Evolutionary conservation across 2,888 invertebrate genomes (phyloP).

Genomic region (Cheiracanthium punctorium): DNA sequence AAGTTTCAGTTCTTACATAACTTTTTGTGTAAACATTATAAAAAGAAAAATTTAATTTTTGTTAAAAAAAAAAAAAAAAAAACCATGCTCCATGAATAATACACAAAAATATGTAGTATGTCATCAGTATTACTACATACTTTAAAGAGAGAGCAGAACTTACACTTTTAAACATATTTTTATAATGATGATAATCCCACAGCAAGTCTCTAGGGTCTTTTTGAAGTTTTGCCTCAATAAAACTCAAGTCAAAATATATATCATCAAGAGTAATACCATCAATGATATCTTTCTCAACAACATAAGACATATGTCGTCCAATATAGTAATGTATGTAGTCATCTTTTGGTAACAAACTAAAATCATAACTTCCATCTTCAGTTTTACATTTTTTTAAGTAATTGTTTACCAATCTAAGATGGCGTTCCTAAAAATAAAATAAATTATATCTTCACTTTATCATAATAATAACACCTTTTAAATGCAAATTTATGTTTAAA

Average conservation of each 20-base stretch:
- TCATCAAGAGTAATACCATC: conserved; percentile 79
- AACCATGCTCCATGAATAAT: too few relatives aligned
- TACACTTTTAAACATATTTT: conserved; percentile 78
- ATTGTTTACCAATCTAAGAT: conserved; percentile 80
- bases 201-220: conserved; percentile 83
- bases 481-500: too few relatives aligned
- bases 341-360: conserved; percentile 82
- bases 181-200: conserved; percentile 82
- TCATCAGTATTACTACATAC: too few relatives aligned
- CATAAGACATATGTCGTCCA: conserved; percentile 83
- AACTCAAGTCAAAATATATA: conserved; percentile 82
- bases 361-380: conserved; percentile 75
- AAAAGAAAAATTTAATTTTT: too few relatives aligned
- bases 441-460: too few relatives aligned
- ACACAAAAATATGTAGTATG: too few relatives aligned
- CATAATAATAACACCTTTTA: too few relatives aligned
- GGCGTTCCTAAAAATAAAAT: conserved; percentile 77
- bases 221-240: conserved; percentile 83
- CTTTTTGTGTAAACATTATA: too few relatives aligned
- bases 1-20: too few relatives aligned
- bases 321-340: conserved; percentile 85
- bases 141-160: too few relatives aligned
- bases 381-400: conserved; percentile 76
- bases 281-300: conserved; percentile 78
- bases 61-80: too few relatives aligned